A percentile compares a stretch with the other conserved stretches of the same genome.
phyloP scores from a whole-genome alignment of 2,888 invertebrate species.

The Cosmia trapezina region DNA sequence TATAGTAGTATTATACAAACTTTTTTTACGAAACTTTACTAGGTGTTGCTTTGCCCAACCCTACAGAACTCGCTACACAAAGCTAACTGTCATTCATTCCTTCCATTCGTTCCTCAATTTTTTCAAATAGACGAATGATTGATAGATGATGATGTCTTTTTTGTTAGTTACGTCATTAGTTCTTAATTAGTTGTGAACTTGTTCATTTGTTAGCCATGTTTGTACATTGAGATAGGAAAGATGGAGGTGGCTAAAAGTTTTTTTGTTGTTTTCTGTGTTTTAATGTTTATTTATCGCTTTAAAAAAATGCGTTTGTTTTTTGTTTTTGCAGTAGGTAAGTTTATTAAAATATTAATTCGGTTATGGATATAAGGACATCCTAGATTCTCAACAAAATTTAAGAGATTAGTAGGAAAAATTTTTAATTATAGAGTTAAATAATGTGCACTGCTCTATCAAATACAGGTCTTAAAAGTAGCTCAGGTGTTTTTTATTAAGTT shows the following conservation, averaged over 20 bases:
- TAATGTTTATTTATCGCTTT: not conserved
- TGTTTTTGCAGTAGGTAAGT: not conserved
- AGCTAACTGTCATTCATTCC: conserved; percentile 60
- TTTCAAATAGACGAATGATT: conserved; percentile 86
- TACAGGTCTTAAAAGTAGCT: not conserved
- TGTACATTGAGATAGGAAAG: conserved; percentile 39
- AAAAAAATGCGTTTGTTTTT: not conserved
- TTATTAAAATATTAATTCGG: not conserved
- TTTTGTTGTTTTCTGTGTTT: not conserved
- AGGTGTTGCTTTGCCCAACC: not conserved
- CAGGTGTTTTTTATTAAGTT: not conserved
- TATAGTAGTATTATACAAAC: not conserved
- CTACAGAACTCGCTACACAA: conserved; percentile 48
- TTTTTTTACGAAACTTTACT: not conserved
- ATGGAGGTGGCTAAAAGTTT: conserved; percentile 31
- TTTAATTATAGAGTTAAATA: not conserved
- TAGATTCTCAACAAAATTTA: not conserved
- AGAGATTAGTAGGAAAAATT: not conserved
- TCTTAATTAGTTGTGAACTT: conserved; percentile 88
- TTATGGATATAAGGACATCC: not conserved
- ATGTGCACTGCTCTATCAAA: not conserved
- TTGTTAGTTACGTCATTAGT: conserved; percentile 86
- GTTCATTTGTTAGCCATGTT: conserved; percentile 82
- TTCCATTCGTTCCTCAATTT: conserved; percentile 74
- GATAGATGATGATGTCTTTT: conserved; percentile 88